Percentiles rank a stretch among this genome's conserved stretches.
Evolutionary conservation across 2,797 vertebrate genomes (phyloP).

Genomic region (Hyperoplus lanceolatus): DNA sequence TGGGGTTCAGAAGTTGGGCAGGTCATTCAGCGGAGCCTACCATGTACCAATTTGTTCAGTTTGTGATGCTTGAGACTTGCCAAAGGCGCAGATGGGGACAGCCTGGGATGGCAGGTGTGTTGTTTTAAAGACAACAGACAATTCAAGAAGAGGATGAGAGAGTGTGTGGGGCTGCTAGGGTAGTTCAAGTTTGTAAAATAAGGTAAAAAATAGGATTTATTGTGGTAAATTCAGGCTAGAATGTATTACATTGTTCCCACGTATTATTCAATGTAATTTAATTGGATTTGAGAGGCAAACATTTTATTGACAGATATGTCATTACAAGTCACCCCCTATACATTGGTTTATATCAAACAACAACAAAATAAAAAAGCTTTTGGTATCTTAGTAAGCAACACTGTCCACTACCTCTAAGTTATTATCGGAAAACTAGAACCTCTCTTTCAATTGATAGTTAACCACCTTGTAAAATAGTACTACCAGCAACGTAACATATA

Average conservation of each 20-base stretch:
- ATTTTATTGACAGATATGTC: no score
- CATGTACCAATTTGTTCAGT: slow-evolving; percentile 36
- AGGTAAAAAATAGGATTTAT: slow-evolving; percentile 1
- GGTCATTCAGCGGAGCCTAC: slow-evolving; percentile 15
- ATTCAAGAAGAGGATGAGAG: slow-evolving; percentile 4
- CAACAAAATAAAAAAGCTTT: no score
- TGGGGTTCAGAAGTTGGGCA: not conserved
- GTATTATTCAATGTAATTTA: not conserved
- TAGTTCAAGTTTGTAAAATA: not conserved
- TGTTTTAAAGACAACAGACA: slow-evolving; percentile 16
- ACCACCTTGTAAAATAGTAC: not conserved
- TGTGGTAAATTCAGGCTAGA: not conserved
- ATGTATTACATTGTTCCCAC: no score
- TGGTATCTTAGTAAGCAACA: no score
- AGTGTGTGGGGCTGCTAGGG: not conserved
- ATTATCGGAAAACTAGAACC: no score
- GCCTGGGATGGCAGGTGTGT: not conserved
- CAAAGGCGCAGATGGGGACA: slow-evolving; percentile 20
- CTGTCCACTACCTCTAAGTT: no score
- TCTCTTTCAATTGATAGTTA: no score
- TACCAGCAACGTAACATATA: not conserved
- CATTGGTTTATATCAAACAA: no score
- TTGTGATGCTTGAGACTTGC: slow-evolving; percentile 23
- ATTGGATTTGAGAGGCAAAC: not conserved
- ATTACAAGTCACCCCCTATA: no score